Conservation (phyloP, 2,888 invertebrate genomes). For the Autographa pulchrina region DNA sequence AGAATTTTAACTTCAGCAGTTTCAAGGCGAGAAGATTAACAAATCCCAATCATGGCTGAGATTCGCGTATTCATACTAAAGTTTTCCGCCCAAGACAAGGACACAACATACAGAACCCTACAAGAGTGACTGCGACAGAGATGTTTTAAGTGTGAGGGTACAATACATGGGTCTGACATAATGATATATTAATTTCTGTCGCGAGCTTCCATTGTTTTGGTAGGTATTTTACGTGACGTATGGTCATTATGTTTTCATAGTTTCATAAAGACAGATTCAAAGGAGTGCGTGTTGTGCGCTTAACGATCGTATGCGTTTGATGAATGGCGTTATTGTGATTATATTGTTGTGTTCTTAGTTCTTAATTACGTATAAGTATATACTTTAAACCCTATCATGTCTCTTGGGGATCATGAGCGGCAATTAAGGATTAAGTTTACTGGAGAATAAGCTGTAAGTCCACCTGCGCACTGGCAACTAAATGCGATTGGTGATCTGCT, state of each 20-base stretch:
- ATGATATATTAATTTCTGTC: constrained; percentile 90
- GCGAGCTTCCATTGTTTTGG: constrained; percentile 87
- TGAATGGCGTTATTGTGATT: constrained; percentile 73
- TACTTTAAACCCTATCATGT: neutral
- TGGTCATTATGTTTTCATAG: constrained; percentile 89
- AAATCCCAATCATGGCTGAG: constrained; percentile 86
- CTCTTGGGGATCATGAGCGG: neutral
- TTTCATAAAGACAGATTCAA: constrained; percentile 85
- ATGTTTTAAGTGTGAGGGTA: constrained; percentile 68
- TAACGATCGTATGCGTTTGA: constrained; percentile 80
- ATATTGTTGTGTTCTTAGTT: constrained; percentile 41
- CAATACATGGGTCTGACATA: constrained; percentile 87
- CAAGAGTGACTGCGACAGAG: constrained; percentile 62
- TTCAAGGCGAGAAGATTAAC: constrained; percentile 81
- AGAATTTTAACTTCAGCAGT: constrained; percentile 83
- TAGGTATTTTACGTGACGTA: constrained; percentile 88
- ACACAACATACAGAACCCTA: constrained; percentile 41
- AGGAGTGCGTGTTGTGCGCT: constrained; percentile 78
- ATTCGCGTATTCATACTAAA: constrained; percentile 82
- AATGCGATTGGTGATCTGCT: too few relatives aligned
- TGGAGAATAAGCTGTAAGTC: neutral
- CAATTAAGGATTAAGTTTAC: neutral
- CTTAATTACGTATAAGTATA: constrained; percentile 18
- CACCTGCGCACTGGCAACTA: neutral
- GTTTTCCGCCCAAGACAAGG: constrained; percentile 78